These are phyloP conservation scores for Carassius gibelio DNA, from an alignment of 2,113 vertebrate genomes.

Conservation along the genomic window DNA sequence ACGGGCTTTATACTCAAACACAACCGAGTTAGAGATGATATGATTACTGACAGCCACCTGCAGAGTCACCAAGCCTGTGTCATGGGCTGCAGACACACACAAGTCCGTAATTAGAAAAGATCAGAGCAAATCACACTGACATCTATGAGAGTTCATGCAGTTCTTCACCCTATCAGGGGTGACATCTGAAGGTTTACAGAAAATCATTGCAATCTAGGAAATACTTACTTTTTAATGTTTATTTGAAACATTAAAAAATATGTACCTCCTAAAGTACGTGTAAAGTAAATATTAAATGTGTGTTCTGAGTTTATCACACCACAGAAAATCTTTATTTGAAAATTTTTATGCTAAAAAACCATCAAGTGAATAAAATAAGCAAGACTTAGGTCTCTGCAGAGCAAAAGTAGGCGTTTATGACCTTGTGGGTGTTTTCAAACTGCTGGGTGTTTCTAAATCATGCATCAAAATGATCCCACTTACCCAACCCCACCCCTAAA, in stretches of 20 bases:
- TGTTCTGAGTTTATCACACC: too few species aligned
- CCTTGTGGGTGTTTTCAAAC: too few species aligned
- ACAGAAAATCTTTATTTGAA: too few species aligned
- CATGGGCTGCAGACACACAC: slow-evolving; percentile 83
- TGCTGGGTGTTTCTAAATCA: too few species aligned
- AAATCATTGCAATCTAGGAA: neutral
- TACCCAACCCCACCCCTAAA: too few species aligned
- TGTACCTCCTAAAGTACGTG: neutral
- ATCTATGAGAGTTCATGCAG: neutral
- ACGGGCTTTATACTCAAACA: slow-evolving; percentile 98
- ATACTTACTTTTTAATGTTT: too few species aligned
- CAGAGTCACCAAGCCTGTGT: slow-evolving; percentile 97
- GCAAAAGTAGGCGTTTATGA: too few species aligned
- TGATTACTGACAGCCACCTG: slow-evolving; percentile 98
- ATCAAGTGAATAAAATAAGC: too few species aligned
- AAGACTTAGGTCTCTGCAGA: too few species aligned
- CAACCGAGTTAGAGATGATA: slow-evolving; percentile 98
- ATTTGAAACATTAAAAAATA: neutral
- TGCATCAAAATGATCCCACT: too few species aligned
- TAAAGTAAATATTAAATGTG: too few species aligned
- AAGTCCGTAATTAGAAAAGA: slow-evolving; percentile 31
- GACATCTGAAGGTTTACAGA: neutral
- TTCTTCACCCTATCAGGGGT: neutral
- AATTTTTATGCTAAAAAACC: too few species aligned
- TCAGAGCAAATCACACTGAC: slow-evolving; percentile 22